These are phyloP conservation scores for Rhadinocentrus ornatus DNA, from an alignment of 2,797 vertebrate species.

Conservation along the genomic window DNA sequence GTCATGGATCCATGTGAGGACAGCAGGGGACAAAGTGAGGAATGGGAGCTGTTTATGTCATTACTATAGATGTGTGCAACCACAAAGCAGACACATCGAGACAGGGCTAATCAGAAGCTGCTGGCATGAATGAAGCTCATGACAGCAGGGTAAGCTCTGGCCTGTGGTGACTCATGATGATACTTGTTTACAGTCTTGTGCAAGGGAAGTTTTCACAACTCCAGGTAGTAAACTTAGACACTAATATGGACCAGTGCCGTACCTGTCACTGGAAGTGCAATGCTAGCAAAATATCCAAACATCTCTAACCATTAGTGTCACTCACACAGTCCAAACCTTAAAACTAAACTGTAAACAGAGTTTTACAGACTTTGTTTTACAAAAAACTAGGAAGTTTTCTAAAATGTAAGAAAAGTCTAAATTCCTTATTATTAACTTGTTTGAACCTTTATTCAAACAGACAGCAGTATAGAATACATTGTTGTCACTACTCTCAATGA, in stretches of 20 bases:
- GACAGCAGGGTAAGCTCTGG: constrained; percentile 46
- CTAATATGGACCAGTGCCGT: constrained; percentile 50
- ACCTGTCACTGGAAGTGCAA: constrained; percentile 26
- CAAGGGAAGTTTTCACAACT: constrained; percentile 63
- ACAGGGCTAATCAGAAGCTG: constrained; percentile 27
- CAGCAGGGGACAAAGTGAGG: constrained; percentile 12
- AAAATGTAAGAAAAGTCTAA: neutral
- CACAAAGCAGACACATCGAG: constrained; percentile 28
- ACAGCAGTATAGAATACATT: neutral
- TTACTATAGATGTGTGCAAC: constrained; percentile 25
- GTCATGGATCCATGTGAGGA: constrained; percentile 44
- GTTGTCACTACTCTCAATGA: neutral
- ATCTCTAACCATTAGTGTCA: constrained; percentile 12
- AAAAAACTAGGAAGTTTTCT: neutral
- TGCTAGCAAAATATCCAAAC: constrained; percentile 29
- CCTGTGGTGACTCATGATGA: constrained; percentile 60
- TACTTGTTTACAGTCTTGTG: constrained; percentile 57
- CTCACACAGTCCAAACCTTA: constrained; percentile 4
- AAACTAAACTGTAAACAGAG: neutral
- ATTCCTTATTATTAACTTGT: neutral
- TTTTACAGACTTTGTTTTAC: too few relatives aligned
- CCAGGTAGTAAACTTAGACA: constrained; percentile 54
- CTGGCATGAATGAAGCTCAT: constrained; percentile 23
- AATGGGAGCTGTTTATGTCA: constrained; percentile 24
- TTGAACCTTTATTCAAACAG: neutral